Base-by-base conservation (phyloP, 2,888 invertebrate genomes). In the Aleiodes leptofemur region DNA sequence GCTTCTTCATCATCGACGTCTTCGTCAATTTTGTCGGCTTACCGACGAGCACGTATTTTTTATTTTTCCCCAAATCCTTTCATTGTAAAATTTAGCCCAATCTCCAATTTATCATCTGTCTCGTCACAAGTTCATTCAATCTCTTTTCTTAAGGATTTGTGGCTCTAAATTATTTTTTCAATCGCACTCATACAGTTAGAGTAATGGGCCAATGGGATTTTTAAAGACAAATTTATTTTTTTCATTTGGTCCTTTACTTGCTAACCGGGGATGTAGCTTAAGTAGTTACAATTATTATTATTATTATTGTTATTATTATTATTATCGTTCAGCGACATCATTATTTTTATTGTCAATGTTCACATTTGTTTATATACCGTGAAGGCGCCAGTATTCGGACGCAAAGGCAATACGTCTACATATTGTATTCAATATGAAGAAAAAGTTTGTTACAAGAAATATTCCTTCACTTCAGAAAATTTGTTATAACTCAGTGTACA, bases 21-120 rank as follows among this genome's bases (percentile, higher is more conserved):
- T 73, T 74, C 80, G 76, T 76, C 77, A 34, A n/a, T 43, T 43
- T 59, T 64, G 79, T 79, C 81, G 80, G 78, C 78, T 69, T 74
- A 73, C 70, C 77, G 59, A 34, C 90, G 89, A 87, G 88, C 89
- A 66, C 56, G 55, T 74, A 69, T 69, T 73, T 55, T 78, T 66
- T 75, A 53, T 57, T 57, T 11, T 8, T 74, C 55, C 55, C 57
- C 73, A 11, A 69, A 51, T 56, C 50, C 53, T n/a, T 23, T 68
- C 50, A 68, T 57, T 34, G 55, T 66, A 61, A 59, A 61, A 74
- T 71, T 56, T 59, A 53, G 69, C 59, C 43, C 73, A 69, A 51
- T 38, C 16, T 38, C 43, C n/a, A 43, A 38, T 61, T 56, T n/a
- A 61, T 43, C n/a, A 38, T 61, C 61, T 29, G 53, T 16, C 8